Percentiles rank a stretch among this genome's conserved stretches.
phyloP scores from a whole-genome alignment of 1,140 invertebrate genomes.

The Colletes latitarsis region DNA sequence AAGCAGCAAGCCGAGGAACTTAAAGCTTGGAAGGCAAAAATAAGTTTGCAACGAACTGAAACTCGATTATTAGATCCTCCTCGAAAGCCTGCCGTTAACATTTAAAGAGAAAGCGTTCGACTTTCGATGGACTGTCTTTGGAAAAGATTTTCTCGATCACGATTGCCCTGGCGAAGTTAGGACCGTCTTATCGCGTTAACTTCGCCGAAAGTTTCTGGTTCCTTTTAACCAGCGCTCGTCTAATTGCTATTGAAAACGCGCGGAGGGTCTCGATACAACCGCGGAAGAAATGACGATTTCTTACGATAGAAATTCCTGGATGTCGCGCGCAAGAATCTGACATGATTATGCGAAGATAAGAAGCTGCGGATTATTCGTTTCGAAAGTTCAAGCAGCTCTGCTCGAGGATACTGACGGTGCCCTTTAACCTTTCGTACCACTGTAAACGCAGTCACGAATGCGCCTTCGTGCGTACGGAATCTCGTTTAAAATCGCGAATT shows the following conservation, averaged over 20 bases:
- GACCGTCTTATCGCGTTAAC: not conserved
- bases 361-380: slow-evolving; percentile 35
- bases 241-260: not conserved
- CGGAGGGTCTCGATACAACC: not conserved
- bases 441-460: slow-evolving; percentile 26
- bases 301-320: not conserved
- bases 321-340: not conserved
- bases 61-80: not conserved
- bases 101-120: not conserved
- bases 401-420: slow-evolving; percentile 25
- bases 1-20: not conserved
- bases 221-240: not conserved
- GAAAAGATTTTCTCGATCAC: not conserved
- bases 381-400: slow-evolving; percentile 46
- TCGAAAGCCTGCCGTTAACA: not conserved
- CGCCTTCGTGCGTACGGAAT: not conserved
- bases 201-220: not conserved
- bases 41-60: not conserved
- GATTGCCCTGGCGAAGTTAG: not conserved
- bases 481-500: slow-evolving; percentile 13
- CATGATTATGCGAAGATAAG: slow-evolving; percentile 32
- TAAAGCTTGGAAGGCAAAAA: not conserved
- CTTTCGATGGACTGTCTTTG: not conserved
- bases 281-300: not conserved
- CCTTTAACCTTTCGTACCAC: slow-evolving; percentile 54